Base-by-base conservation (phyloP, 2,113 vertebrate species). In the Desmodus rotundus region DNA sequence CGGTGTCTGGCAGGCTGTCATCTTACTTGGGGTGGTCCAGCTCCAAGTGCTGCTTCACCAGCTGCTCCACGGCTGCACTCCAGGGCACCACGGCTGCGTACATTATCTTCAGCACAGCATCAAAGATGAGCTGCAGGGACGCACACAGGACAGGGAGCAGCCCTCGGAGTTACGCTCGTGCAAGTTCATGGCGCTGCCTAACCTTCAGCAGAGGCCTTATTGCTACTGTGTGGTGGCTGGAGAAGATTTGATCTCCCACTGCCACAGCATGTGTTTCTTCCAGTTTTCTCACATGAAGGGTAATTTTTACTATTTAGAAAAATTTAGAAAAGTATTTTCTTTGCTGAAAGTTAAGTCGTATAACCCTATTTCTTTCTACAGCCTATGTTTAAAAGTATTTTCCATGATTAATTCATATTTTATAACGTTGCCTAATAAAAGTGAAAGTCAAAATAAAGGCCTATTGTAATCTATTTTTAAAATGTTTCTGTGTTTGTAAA, bases 81-180 rank as follows among this genome's bases (percentile, higher is more conserved):
- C 99, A 99, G 0, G 99, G 99, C 13, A 99, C 99, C 78, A 99
- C 98, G 0, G 99, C 99, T 50, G 99, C 99, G 38, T 99, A 99
- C 99, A 99, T 99, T 31, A 99, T 99, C 98, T 99, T 99, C 52
- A 99, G 98, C 73, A 99, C 99, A 2, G 99, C 99, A 65, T 99
- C 99, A 87, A 99, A 99, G 97, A 99, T 99, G 98, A 99, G 97
- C 99, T 99, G 90, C 1, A 95, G 77, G 95, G 93, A 87, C n/a
- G 93, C 36, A 73, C 11, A 33, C 0, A 1, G 3, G 67, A 56
- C 6, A 16, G 28, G 36, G 36, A 61, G 2, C 0, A n/a, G 56
- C 24, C 15, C 28, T 54, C 0, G 3, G 52, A 36, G 6, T 43
- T 0, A 45, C 2, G 0, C 26, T 12, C 77, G 16, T 4, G n/a